phyloP scores from a whole-genome alignment of 2,888 invertebrate species.

The Cheilosia vulpina region DNA sequence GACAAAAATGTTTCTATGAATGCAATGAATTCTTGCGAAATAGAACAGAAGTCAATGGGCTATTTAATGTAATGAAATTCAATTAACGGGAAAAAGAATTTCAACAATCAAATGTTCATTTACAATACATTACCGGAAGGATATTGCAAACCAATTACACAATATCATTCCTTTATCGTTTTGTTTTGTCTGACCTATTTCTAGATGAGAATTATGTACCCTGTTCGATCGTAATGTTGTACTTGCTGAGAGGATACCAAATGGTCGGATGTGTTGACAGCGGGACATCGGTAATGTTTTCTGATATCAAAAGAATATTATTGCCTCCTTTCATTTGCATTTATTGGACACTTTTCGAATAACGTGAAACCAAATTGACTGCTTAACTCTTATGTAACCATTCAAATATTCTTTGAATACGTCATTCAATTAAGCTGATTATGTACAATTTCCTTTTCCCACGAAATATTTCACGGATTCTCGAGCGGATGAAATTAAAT shows the following conservation, averaged over 20 bases:
- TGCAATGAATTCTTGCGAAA: conserved; percentile 1
- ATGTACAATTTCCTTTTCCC: conserved; percentile 18
- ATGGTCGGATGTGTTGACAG: conserved; percentile 59
- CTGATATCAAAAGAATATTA: background rate
- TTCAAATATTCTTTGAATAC: conserved; percentile 8
- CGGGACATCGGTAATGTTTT: conserved; percentile 43
- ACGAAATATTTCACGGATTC: conserved; percentile 20
- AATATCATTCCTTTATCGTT: conserved; percentile 39
- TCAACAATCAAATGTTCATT: conserved; percentile 37
- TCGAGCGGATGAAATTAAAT: conserved; percentile 26
- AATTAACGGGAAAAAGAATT: conserved; percentile 29
- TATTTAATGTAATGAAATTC: conserved; percentile 23
- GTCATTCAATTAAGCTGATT: conserved; percentile 36
- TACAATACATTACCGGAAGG: conserved; percentile 50
- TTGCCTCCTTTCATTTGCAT: conserved; percentile 31
- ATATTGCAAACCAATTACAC: conserved; percentile 65
- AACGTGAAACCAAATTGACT: background rate
- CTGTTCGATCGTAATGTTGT: background rate
- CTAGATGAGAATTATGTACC: conserved; percentile 13
- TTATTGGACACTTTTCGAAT: background rate
- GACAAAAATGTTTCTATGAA: too few relatives aligned
- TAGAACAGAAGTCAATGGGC: background rate
- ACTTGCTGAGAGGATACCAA: conserved; percentile 28
- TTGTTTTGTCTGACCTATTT: conserved; percentile 49
- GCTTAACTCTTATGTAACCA: conserved; percentile 1